Percentiles rank a stretch among this genome's conserved stretches.
These are phyloP conservation scores for Argynnis bischoffii DNA, from an alignment of 2,888 invertebrate genomes.

Conservation along the genomic window DNA sequence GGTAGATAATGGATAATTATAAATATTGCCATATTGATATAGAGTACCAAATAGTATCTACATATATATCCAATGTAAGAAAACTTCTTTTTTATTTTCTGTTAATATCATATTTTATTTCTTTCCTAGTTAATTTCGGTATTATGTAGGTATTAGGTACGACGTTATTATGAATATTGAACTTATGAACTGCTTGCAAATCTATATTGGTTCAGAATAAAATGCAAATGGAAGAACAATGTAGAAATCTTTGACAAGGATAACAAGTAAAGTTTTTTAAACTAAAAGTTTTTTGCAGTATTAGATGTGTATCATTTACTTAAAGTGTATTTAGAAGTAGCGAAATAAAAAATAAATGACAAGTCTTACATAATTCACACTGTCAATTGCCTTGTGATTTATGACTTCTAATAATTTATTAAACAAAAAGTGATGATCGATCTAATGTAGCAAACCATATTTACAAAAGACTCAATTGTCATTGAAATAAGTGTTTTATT, in stretches of 20 bases:
- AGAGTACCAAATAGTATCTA: too few relatives aligned
- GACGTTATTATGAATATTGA: neutral
- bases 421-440: slow-evolving; percentile 34
- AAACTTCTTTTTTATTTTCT: too few relatives aligned
- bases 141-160: too few relatives aligned
- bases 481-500: slow-evolving; percentile 4
- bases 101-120: too few relatives aligned
- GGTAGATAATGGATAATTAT: too few relatives aligned
- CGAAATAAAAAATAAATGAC: slow-evolving; percentile 4
- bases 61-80: too few relatives aligned
- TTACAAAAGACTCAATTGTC: slow-evolving; percentile 3
- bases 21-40: too few relatives aligned
- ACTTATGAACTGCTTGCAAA: neutral
- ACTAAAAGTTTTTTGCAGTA: neutral
- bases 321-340: slow-evolving; percentile 6
- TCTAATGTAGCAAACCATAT: slow-evolving; percentile 16
- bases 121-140: too few relatives aligned
- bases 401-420: slow-evolving; percentile 7
- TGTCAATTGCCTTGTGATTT: slow-evolving; percentile 9
- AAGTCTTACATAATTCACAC: neutral
- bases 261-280: slow-evolving; percentile 14
- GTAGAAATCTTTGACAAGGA: slow-evolving; percentile 16
- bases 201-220: slow-evolving; percentile 28
- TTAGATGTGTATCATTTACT: slow-evolving; percentile 3
- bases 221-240: slow-evolving; percentile 35